These are phyloP conservation scores for Lepidothrix coronata DNA, from an alignment of 2,113 vertebrate genomes.

Conservation along the genomic window DNA sequence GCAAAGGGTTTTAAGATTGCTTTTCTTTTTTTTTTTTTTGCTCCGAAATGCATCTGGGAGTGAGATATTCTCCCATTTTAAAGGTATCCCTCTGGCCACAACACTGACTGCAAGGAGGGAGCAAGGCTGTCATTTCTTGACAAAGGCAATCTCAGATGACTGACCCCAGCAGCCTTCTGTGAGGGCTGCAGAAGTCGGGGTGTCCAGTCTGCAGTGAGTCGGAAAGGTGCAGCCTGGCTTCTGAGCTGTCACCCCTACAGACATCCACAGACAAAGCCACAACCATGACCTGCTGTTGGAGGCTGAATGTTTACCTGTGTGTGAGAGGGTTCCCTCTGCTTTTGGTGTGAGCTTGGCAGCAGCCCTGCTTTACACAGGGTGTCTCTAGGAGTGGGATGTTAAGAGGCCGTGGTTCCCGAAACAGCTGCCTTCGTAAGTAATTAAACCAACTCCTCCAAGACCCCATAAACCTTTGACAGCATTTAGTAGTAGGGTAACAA, in stretches of 20 bases:
- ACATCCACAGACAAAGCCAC: not conserved
- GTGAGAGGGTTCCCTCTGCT: not conserved
- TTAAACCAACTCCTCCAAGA: conserved; percentile 3
- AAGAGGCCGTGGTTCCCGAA: not conserved
- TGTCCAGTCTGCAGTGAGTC: not conserved
- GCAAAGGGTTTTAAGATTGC: not conserved
- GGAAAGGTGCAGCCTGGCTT: not conserved
- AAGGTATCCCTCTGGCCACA: not conserved
- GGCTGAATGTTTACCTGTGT: not conserved
- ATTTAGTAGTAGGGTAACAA: not conserved
- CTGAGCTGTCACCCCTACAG: not conserved
- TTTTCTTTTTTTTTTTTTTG: not conserved
- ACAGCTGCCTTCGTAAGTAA: conserved; percentile 4
- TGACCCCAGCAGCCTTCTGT: not conserved
- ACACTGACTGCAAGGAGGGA: not conserved
- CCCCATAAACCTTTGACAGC: conserved; percentile 4
- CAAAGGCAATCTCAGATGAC: not conserved
- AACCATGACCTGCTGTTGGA: not conserved
- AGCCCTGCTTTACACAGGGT: not conserved
- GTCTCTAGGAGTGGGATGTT: not conserved
- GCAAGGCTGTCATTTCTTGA: not conserved
- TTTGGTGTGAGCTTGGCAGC: not conserved
- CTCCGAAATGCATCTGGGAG: not conserved
- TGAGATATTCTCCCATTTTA: not conserved
- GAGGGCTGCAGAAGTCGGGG: not conserved